Evolutionary conservation across 2,888 invertebrate genomes (phyloP).

Genomic region (Drosophila planitibia): DNA sequence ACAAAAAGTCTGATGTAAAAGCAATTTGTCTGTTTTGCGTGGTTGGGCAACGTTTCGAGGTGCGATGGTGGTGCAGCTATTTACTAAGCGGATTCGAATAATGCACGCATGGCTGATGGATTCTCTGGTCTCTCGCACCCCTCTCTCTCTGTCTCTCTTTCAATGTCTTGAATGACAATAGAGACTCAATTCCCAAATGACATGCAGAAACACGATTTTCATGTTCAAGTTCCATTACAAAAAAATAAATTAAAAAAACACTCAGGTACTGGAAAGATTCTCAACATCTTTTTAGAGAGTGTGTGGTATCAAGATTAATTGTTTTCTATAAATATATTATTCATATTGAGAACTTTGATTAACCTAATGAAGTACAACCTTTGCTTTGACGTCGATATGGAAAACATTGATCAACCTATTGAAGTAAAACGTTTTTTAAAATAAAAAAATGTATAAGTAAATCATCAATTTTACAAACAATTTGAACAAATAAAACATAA

Average conservation of each 20-base stretch:
- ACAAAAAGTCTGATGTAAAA: conserved; percentile 56
- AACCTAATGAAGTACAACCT: fast-evolving
- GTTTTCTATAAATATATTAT: background rate
- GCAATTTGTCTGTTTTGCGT: conserved; percentile 48
- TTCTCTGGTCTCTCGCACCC: background rate
- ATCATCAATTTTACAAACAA: background rate
- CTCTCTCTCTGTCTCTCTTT: background rate
- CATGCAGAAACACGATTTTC: background rate
- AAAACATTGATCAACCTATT: background rate
- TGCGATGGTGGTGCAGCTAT: conserved; percentile 17
- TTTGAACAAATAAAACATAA: background rate
- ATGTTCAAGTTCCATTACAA: background rate
- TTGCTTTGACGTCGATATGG: background rate
- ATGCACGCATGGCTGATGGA: conserved; percentile 36
- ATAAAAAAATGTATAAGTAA: background rate
- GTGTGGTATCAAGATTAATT: background rate
- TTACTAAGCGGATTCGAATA: conserved; percentile 48
- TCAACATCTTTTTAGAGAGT: background rate
- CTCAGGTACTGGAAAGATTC: background rate
- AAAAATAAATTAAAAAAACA: too few relatives aligned
- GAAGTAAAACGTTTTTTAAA: background rate
- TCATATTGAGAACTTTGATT: background rate
- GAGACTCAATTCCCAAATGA: background rate
- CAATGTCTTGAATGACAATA: conserved; percentile 40
- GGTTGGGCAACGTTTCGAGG: conserved; percentile 3